Evolutionary conservation across 2,113 vertebrate species (phyloP).

Genomic region (Strix aluco): DNA sequence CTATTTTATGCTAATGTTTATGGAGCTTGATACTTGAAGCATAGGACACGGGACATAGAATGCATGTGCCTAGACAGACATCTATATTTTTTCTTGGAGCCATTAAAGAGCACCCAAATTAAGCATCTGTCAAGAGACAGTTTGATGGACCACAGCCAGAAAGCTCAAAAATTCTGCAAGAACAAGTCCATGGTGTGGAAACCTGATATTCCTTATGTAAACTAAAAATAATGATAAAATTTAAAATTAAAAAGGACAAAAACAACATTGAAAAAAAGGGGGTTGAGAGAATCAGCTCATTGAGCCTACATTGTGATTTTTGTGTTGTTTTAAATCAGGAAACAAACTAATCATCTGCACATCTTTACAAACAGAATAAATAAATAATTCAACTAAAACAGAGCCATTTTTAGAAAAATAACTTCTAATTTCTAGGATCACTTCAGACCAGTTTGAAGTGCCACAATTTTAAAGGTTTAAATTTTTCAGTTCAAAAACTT

Average conservation of each 20-base stretch:
- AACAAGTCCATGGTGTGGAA: neutral
- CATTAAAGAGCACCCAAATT: conserved; percentile 24
- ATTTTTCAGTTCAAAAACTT: neutral
- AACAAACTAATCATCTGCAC: neutral
- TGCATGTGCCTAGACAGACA: neutral
- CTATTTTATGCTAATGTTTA: neutral
- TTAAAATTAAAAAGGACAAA: neutral
- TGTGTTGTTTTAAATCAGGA: neutral
- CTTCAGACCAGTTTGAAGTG: neutral
- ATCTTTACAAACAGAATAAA: neutral
- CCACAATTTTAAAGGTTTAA: neutral
- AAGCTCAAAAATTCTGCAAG: conserved; percentile 8
- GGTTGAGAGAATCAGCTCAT: neutral
- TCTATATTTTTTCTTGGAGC: conserved; percentile 12
- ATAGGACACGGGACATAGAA: neutral
- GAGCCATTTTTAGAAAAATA: neutral
- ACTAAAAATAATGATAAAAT: neutral
- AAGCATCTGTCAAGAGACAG: conserved; percentile 42
- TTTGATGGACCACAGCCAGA: conserved; percentile 2
- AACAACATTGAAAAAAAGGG: neutral
- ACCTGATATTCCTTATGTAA: neutral
- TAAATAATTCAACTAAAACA: neutral
- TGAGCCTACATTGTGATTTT: neutral
- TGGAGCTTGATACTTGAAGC: neutral
- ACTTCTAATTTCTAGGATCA: neutral